Evolutionary conservation across 2,888 invertebrate genomes (phyloP), one percentile per base, ranked within the genome.

Genomic region (Leistus spinibarbis): DNA sequence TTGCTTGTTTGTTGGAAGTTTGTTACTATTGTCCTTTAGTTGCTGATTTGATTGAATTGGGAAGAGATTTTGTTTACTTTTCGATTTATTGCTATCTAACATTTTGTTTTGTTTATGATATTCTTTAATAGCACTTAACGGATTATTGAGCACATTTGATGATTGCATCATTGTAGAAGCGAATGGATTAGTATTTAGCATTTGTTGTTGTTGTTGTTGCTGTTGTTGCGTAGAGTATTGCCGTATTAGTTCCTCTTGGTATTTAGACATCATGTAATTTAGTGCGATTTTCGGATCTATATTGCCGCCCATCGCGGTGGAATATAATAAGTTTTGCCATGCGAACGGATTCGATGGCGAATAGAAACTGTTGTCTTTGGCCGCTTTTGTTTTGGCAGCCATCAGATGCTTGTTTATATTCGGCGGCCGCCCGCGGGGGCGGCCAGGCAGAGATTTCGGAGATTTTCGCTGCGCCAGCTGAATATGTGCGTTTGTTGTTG

Each of bases 341-440:
- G 68, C 53, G 62, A 54, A 67, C 16, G 74, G 71, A 81, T 84
- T 67, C 81, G 81, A 83, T 83, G 84, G 3, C 77, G 76, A n/a
- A 79, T 76, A 54, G 79, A 79, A 53, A 70, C 75, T 13, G 79
- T 76, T 19, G 79, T 70, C 9, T 72, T 77, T 83, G 79, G 81
- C 82, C 70, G 80, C 82, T 24, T 77, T 79, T 77, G 79, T 82
- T 69, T 76, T 78, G 78, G 79, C 82, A 4, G 80, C 82, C 3
- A 80, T 76, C 69, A 23, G 82, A 69, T 76, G 77, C 71, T 80
- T 78, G 78, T 83, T 85, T 0, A 85, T 82, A 80, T 88, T 85
- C 0, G 88, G 88, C 0, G 88, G 88, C 1, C 88, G 85, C 54
- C 88, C 88, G 13, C 88, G 82, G 0, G 88, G 88, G 77, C 88